Conservation (phyloP, 2,888 invertebrate genomes). For the Netelia inedita region DNA sequence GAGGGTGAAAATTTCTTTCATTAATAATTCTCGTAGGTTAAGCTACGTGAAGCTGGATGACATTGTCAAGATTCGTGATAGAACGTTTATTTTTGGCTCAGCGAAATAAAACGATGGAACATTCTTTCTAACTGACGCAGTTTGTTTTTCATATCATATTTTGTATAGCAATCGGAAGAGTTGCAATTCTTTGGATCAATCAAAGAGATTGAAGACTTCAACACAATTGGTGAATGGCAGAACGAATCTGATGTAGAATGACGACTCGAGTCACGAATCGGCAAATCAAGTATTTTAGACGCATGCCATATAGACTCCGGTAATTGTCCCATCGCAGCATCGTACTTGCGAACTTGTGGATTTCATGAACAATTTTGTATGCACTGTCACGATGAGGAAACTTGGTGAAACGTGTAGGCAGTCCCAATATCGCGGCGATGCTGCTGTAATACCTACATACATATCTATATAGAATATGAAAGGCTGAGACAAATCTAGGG, state of each 20-base stretch:
- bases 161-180: background rate
- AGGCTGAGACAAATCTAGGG: background rate
- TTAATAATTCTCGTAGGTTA: no score
- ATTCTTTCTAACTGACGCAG: no score
- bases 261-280: background rate
- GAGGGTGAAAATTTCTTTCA: no score
- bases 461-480: background rate
- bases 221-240: background rate
- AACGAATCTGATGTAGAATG: background rate
- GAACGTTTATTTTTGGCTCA: no score
- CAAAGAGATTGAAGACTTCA: background rate
- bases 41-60: no score
- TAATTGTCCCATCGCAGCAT: background rate
- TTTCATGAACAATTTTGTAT: background rate
- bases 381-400: conserved; percentile 35
- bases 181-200: background rate
- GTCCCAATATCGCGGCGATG: conserved; percentile 46
- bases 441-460: background rate
- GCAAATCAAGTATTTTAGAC: background rate
- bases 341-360: background rate
- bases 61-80: no score
- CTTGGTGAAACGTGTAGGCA: conserved; percentile 37
- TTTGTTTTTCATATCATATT: no score
- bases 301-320: background rate
- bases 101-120: no score